Conservation (phyloP, 2,797 vertebrate genomes). For the Holocentrus rufus region DNA sequence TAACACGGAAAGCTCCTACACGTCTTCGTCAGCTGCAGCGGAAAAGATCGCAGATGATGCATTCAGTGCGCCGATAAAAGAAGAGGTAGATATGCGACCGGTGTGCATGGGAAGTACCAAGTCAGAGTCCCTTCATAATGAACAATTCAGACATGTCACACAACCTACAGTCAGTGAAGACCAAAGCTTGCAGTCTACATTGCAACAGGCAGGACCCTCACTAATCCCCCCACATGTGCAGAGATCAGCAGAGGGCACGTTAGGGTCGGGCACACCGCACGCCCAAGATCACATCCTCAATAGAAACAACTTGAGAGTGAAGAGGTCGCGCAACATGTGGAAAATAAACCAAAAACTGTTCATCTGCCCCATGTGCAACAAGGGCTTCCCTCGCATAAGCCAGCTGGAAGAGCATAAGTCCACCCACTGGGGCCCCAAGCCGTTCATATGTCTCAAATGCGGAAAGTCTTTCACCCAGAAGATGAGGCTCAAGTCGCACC, state of each 20-base stretch:
- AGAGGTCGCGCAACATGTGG: constrained; percentile 44
- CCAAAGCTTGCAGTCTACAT: constrained; percentile 19
- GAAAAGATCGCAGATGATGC: constrained; percentile 6
- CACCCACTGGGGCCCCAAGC: constrained; percentile 67
- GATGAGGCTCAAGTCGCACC: constrained; percentile 80
- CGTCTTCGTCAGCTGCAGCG: neutral
- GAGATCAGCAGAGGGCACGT: constrained; percentile 11
- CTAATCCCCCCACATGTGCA: neutral
- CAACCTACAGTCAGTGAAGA: constrained; percentile 31
- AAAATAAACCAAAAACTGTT: constrained; percentile 58
- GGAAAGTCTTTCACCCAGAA: constrained; percentile 82
- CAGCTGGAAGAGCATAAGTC: constrained; percentile 71
- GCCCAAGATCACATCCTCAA: constrained; percentile 14
- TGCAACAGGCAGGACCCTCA: constrained; percentile 37
- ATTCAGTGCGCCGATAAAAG: constrained; percentile 42
- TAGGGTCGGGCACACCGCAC: neutral
- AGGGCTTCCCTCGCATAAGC: constrained; percentile 61
- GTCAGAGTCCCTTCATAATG: constrained; percentile 9
- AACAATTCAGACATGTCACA: constrained; percentile 28
- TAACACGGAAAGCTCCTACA: constrained; percentile 13
- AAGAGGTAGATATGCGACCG: constrained; percentile 38
- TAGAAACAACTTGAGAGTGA: constrained; percentile 38
- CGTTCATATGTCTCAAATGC: constrained; percentile 78
- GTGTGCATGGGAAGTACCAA: constrained; percentile 11
- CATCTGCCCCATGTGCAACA: constrained; percentile 66